Percentiles rank a stretch among this genome's conserved stretches.
These are phyloP conservation scores for Uloborus plumipes DNA, from an alignment of 2,888 invertebrate genomes.

Conservation along the genomic window DNA sequence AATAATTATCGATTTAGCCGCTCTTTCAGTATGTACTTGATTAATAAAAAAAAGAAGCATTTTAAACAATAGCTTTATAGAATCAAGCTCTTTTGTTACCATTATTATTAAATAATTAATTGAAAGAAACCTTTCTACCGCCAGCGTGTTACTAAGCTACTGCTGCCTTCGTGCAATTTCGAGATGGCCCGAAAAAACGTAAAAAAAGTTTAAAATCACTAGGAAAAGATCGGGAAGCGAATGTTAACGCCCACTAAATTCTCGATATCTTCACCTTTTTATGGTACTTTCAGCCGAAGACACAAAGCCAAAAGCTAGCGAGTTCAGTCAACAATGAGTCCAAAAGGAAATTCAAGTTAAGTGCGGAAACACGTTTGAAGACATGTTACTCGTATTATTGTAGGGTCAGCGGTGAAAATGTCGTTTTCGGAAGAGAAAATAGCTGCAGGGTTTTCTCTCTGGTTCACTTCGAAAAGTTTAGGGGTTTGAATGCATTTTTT, in stretches of 20 bases:
- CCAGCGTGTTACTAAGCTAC: too few species aligned
- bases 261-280: constrained; percentile 27
- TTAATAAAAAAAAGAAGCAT: too few species aligned
- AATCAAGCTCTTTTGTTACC: too few species aligned
- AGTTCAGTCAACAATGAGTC: constrained; percentile 39
- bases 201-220: too few species aligned
- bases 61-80: too few species aligned
- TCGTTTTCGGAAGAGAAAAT: constrained; percentile 32
- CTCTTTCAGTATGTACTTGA: too few species aligned
- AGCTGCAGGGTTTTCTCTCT: constrained; percentile 21
- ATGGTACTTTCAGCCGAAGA: constrained; percentile 19
- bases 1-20: too few species aligned
- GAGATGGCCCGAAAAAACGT: too few species aligned
- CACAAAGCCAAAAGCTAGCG: constrained; percentile 14
- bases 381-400: constrained; percentile 26
- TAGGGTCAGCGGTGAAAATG: constrained; percentile 20
- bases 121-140: too few species aligned
- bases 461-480: not conserved
- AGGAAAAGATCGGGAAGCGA: constrained; percentile 3
- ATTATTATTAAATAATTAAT: too few species aligned
- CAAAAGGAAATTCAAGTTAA: constrained; percentile 44
- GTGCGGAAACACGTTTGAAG: constrained; percentile 45
- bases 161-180: too few species aligned
- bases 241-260: constrained; percentile 26
- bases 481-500: too few species aligned